Percentiles rank a stretch among this genome's conserved stretches.
Conservation (phyloP, 1,140 invertebrate species). For the Bathynomus jamesi region DNA sequence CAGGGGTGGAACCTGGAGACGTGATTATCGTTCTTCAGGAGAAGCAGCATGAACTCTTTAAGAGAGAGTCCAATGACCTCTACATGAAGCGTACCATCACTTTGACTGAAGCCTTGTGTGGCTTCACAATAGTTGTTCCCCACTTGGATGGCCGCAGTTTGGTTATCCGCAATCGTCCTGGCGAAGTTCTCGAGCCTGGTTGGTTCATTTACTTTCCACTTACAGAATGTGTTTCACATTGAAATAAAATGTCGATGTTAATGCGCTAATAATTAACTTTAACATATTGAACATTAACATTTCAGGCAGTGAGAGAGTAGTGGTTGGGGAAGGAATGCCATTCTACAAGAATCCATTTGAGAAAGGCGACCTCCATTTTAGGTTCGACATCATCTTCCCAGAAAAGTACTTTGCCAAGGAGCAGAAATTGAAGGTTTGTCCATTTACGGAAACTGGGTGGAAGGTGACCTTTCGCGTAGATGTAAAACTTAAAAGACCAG, state of each 20-base stretch:
- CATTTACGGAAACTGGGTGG: too few species aligned
- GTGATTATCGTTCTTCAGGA: conserved; percentile 51
- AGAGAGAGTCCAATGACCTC: conserved; percentile 45
- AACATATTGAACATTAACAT: not conserved
- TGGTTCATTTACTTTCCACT: conserved; percentile 37
- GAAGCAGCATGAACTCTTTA: conserved; percentile 24
- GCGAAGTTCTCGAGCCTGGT: conserved; percentile 42
- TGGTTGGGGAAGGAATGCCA: conserved; percentile 54
- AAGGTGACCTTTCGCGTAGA: too few species aligned
- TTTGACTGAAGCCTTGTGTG: conserved; percentile 55
- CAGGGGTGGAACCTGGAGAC: conserved; percentile 51
- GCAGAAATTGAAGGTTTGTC: conserved; percentile 52
- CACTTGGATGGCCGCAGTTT: conserved; percentile 53
- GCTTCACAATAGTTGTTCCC: conserved; percentile 50
- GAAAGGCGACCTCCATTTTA: conserved; percentile 77
- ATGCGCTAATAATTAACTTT: not conserved
- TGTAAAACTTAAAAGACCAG: too few species aligned
- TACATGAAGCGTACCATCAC: conserved; percentile 45
- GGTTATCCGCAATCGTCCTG: conserved; percentile 44
- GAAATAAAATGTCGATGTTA: not conserved
- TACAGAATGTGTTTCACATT: not conserved
- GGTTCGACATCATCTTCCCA: conserved; percentile 78
- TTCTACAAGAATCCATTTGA: conserved; percentile 67
- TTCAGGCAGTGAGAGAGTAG: conserved; percentile 41
- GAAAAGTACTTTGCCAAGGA: conserved; percentile 64